Evolutionary conservation across 2,797 vertebrate genomes (phyloP).

Genomic region (Cynodonichthys magdalenae): DNA sequence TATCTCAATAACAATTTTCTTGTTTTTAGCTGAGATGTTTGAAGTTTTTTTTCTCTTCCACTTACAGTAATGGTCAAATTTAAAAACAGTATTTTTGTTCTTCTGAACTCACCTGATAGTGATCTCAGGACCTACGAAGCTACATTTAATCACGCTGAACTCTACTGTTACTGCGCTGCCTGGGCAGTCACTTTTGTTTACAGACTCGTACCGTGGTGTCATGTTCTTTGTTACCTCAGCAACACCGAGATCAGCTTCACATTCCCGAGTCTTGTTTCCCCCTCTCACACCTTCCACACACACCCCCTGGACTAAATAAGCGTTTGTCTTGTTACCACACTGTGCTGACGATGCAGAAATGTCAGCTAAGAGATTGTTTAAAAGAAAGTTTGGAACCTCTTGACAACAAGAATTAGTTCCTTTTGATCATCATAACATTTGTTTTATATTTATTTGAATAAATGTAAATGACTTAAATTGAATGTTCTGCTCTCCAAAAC

Average conservation of each 20-base stretch:
- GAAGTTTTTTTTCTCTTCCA: no score
- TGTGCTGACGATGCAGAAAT: conserved; percentile 41
- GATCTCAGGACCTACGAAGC: conserved; percentile 28
- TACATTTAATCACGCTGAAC: conserved; percentile 48
- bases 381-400: conserved; percentile 42
- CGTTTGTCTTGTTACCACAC: conserved; percentile 56
- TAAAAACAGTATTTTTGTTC: background rate
- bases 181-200: conserved; percentile 54
- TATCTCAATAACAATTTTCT: background rate
- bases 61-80: no score
- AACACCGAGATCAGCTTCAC: conserved; percentile 76
- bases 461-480: no score
- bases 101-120: conserved; percentile 22
- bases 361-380: conserved; percentile 42
- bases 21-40: no score
- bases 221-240: conserved; percentile 73
- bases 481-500: no score
- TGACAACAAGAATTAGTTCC: conserved; percentile 26
- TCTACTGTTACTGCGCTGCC: conserved; percentile 56
- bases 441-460: no score
- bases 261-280: conserved; percentile 65
- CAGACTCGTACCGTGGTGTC: conserved; percentile 61
- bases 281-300: conserved; percentile 7
- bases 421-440: background rate
- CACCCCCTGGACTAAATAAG: conserved; percentile 54